These are phyloP conservation scores for Eledone cirrhosa DNA, from an alignment of 2,888 invertebrate genomes.

Conservation along the genomic window DNA sequence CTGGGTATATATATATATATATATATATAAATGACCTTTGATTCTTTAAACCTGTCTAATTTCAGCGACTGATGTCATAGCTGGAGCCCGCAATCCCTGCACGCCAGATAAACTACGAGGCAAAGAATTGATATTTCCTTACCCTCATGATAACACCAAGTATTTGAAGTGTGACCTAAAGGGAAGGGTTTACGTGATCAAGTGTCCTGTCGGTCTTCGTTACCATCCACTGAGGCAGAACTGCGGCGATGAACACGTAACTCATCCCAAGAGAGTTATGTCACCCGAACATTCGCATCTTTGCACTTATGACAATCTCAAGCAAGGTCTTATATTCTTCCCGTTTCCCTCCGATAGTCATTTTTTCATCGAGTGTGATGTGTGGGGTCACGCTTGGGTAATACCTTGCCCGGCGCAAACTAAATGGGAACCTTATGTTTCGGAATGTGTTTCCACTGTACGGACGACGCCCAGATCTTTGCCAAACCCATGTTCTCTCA, in stretches of 20 bases:
- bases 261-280: not conserved
- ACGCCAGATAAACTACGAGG: constrained; percentile 28
- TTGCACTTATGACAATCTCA: constrained; percentile 26
- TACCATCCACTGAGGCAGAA: not conserved
- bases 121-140: constrained; percentile 37
- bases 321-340: constrained; percentile 31
- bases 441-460: constrained; percentile 33
- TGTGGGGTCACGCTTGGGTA: constrained; percentile 40
- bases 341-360: constrained; percentile 28
- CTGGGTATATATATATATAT: too few species aligned
- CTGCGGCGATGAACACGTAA: not conserved
- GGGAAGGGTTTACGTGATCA: constrained; percentile 36
- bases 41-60: too few species aligned
- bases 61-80: not conserved
- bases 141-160: constrained; percentile 38
- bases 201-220: constrained; percentile 32
- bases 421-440: constrained; percentile 34
- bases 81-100: constrained; percentile 32
- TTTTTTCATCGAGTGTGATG: constrained; percentile 40
- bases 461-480: not conserved
- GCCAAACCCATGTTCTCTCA: constrained; percentile 29
- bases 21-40: too few species aligned
- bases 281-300: constrained; percentile 21
- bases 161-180: constrained; percentile 41
- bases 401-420: constrained; percentile 36